Evolutionary conservation across 2,113 vertebrate genomes (phyloP).

Genomic region (Lagenorhynchus albirostris): DNA sequence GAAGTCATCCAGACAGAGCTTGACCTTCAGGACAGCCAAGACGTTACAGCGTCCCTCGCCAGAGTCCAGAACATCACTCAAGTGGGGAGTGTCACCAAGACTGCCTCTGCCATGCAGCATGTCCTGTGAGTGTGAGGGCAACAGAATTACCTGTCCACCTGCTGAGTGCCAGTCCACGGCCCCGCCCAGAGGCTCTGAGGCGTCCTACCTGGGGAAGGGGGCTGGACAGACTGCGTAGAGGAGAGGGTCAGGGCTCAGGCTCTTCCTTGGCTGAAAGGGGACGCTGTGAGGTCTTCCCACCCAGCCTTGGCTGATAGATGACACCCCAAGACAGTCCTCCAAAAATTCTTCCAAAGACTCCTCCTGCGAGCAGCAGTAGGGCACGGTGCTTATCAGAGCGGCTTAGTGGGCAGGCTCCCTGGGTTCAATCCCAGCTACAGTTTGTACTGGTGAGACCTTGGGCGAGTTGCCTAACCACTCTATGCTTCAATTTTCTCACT

Average conservation of each 20-base stretch:
- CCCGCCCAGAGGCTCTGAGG: not conserved
- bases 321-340: not conserved
- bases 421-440: not conserved
- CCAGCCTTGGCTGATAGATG: not conserved
- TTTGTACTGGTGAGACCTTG: not conserved
- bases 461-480: not conserved
- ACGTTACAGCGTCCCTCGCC: slow-evolving; percentile 61
- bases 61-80: slow-evolving; percentile 80
- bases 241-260: not conserved
- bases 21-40: slow-evolving; percentile 74
- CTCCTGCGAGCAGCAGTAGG: not conserved
- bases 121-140: slow-evolving; percentile 83
- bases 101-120: slow-evolving; percentile 86
- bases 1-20: slow-evolving; percentile 79
- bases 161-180: not conserved
- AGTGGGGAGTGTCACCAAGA: slow-evolving; percentile 73
- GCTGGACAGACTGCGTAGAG: not conserved
- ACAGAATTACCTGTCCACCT: not conserved
- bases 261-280: not conserved
- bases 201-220: not conserved
- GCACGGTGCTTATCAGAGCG: not conserved
- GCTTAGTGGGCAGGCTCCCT: not conserved
- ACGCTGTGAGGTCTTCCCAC: not conserved
- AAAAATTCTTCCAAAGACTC: not conserved
- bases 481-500: not conserved